A percentile compares a stretch with the other conserved stretches of the same genome.
phyloP scores from a whole-genome alignment of 2,113 vertebrate genomes.

The Pseudorhombus dupliciocellatus region DNA sequence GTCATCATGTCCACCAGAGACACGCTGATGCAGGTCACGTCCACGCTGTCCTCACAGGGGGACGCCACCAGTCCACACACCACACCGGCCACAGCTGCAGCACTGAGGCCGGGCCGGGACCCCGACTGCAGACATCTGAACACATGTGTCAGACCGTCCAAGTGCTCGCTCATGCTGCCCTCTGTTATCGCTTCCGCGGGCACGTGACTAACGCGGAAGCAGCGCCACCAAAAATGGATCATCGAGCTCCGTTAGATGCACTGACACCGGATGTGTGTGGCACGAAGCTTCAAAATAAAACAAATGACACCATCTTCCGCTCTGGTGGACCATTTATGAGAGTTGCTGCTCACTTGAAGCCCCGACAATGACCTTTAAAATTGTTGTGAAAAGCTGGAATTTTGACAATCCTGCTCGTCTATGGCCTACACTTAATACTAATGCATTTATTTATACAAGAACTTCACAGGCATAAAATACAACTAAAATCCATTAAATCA shows the following conservation, averaged over 20 bases:
- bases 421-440: too few relatives aligned
- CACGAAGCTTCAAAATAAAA: not conserved
- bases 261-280: not conserved
- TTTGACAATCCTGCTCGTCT: too few relatives aligned
- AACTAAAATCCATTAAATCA: too few relatives aligned
- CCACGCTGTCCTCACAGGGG: slow-evolving; percentile 21
- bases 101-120: slow-evolving; percentile 57
- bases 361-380: too few relatives aligned
- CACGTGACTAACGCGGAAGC: slow-evolving; percentile 48
- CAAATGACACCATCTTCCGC: too few relatives aligned
- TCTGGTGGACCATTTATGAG: too few relatives aligned
- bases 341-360: too few relatives aligned
- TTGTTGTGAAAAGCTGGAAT: too few relatives aligned
- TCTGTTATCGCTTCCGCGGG: not conserved
- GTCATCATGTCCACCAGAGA: slow-evolving; percentile 81
- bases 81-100: slow-evolving; percentile 57
- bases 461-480: too few relatives aligned
- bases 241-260: not conserved
- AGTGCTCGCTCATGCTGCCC: not conserved
- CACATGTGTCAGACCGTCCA: slow-evolving; percentile 68
- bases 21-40: slow-evolving; percentile 80
- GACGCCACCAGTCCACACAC: not conserved
- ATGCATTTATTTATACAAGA: too few relatives aligned
- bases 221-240: not conserved
- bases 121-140: slow-evolving; percentile 77